Conservation (phyloP, 2,888 invertebrate species). For the Rhamphomyia laevipes region DNA sequence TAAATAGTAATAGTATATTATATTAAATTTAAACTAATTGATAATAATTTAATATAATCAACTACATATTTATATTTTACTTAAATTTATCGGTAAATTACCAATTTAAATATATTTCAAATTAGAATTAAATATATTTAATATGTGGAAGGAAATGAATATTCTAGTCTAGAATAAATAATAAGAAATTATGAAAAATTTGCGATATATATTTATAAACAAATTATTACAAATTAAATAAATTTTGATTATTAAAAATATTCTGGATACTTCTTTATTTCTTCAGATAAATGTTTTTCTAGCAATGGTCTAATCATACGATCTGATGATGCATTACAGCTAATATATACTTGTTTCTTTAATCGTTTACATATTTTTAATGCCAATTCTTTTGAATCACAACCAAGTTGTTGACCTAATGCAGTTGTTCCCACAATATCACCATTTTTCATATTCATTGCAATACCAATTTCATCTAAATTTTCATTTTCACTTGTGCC, state of each 20-base stretch:
- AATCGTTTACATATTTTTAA: slow-evolving; percentile 34
- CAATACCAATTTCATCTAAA: slow-evolving; percentile 30
- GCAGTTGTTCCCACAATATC: slow-evolving; percentile 32
- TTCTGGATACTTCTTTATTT: slow-evolving; percentile 34
- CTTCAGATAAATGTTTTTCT: slow-evolving; percentile 35
- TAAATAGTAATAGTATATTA: no score
- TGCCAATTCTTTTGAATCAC: slow-evolving; percentile 29
- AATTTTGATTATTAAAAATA: slow-evolving; percentile 6
- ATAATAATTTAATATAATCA: no score
- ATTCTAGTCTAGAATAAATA: no score
- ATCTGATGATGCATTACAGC: slow-evolving; percentile 37
- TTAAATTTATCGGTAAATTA: no score
- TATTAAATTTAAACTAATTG: no score
- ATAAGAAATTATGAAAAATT: no score
- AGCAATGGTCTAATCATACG: slow-evolving; percentile 27
- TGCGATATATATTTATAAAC: no score
- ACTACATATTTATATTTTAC: no score
- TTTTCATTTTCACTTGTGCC: slow-evolving; percentile 30
- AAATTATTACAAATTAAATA: no score
- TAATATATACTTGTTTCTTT: slow-evolving; percentile 39
- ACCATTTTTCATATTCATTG: slow-evolving; percentile 25
- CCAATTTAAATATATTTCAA: no score
- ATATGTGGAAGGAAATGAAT: no score
- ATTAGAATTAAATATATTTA: no score
- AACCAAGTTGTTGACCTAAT: slow-evolving; percentile 32